Evolutionary conservation across 1,140 invertebrate genomes (phyloP).

Genomic region (Amyelois transitella): DNA sequence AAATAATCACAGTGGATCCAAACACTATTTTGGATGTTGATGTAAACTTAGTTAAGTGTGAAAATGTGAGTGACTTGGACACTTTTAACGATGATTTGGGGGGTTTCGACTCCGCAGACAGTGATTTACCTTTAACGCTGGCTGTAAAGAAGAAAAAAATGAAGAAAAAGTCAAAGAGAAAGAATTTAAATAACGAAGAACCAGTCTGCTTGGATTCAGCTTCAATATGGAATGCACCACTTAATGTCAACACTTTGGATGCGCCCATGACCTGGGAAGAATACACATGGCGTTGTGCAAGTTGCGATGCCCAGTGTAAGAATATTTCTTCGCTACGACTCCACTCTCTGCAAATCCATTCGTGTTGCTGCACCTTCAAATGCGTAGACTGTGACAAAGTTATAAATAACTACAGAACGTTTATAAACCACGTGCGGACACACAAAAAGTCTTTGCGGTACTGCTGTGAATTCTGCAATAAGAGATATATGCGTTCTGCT

Average conservation of each 20-base stretch:
- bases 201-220: not conserved
- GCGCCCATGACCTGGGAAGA: slow-evolving; percentile 47
- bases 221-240: not conserved
- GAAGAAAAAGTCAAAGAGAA: slow-evolving; percentile 18
- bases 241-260: slow-evolving; percentile 7
- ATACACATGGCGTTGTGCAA: slow-evolving; percentile 50
- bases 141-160: slow-evolving; percentile 40
- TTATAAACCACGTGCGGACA: slow-evolving; percentile 44
- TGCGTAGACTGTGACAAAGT: slow-evolving; percentile 52
- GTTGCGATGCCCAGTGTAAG: slow-evolving; percentile 58
- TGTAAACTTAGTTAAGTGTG: slow-evolving; percentile 30
- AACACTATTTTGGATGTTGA: slow-evolving; percentile 20
- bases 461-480: slow-evolving; percentile 60
- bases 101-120: slow-evolving; percentile 36
- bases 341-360: slow-evolving; percentile 57
- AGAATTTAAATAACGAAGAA: not conserved
- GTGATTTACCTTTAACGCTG: slow-evolving; percentile 38
- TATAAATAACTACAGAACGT: slow-evolving; percentile 35
- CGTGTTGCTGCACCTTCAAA: slow-evolving; percentile 50
- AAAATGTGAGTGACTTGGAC: slow-evolving; percentile 30
- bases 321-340: slow-evolving; percentile 48
- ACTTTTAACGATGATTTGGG: slow-evolving; percentile 12
- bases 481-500: slow-evolving; percentile 29
- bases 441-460: slow-evolving; percentile 47
- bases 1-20: slow-evolving; percentile 18